Percentiles rank a stretch among this genome's conserved stretches.
Conservation (phyloP, 2,797 vertebrate genomes). For the Sebastes goodei region DNA sequence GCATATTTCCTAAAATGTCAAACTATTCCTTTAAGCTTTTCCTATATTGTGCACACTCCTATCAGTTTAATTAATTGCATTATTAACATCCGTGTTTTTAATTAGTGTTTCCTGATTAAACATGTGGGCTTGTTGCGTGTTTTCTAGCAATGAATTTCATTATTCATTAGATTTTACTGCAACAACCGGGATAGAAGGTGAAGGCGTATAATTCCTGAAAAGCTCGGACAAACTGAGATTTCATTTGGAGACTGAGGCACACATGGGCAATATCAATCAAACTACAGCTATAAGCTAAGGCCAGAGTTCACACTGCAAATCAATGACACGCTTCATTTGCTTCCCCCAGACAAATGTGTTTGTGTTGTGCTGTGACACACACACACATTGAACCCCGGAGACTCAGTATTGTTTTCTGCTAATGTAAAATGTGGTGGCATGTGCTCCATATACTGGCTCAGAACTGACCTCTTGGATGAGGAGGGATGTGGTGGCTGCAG, state of each 20-base stretch:
- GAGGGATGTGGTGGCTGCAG: conserved; percentile 26
- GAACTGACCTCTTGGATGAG: conserved; percentile 36
- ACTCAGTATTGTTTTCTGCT: conserved; percentile 36
- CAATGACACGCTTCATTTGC: conserved; percentile 70
- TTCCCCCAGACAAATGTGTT: conserved; percentile 59
- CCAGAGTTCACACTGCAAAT: conserved; percentile 55
- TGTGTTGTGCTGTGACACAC: conserved; percentile 11
- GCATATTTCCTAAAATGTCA: not conserved
- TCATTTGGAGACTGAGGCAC: conserved; percentile 15
- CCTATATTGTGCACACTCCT: not conserved
- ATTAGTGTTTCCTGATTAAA: conserved; percentile 30
- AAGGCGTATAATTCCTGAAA: conserved; percentile 2
- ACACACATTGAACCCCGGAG: conserved; percentile 27
- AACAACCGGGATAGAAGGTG: not conserved
- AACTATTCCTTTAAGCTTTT: not conserved
- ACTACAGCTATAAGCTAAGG: conserved; percentile 12
- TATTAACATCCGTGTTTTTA: not conserved
- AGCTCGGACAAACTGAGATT: conserved; percentile 24
- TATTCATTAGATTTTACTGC: not conserved
- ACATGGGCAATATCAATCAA: conserved; percentile 47
- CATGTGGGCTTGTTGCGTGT: not conserved
- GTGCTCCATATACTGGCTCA: conserved; percentile 17
- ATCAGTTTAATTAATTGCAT: not conserved
- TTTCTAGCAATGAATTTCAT: not conserved
- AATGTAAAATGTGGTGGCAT: conserved; percentile 31